Base-by-base conservation (phyloP, 2,888 invertebrate species). In the Ellobium chinense region DNA sequence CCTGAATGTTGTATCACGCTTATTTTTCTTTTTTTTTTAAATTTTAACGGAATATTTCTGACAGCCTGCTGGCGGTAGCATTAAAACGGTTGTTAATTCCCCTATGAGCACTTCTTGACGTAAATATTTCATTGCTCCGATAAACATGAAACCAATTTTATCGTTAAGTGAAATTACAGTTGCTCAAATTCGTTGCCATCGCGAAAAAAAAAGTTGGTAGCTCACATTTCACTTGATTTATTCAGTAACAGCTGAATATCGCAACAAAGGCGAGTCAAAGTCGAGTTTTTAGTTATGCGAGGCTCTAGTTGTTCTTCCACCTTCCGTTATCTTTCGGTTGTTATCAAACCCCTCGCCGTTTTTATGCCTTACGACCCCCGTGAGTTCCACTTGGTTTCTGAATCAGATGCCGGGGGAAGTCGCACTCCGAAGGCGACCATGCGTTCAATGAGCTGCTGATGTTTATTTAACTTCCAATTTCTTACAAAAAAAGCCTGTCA, bases 401-500 rank as follows among this genome's bases (percentile, higher is more conserved):
- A 72, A 37, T 72, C 46, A 72, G 60, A 72, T 5, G 37, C n/a
- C n/a, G 36, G 24, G 72, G 36, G 58, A 60, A 60, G 46, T 37
- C 12, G 72, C n/a, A 72, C 58, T 46, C 39, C 7, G 21, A 36
- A 12, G 56, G 21, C 65, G 62, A 29, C 29, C 65, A 66, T 63
- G 34, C 76, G 18, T 76, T 4, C 66, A 66, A 76, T 65, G 46
- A 39, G 54, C 46, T 46, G 65, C 39, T 76, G 36, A 56, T 76
- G 76, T 76, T 76, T 66, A 66, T 54, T 76, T 76, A 56, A 56
- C 65, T 76, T 66, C 56, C 27, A 76, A 76, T 76, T 65, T 76
- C 66, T 54, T 54, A 56, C 76, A 29, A 76, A 66, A 76, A 76
- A 76, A n/a, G n/a, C 5, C 62, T 56, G 56, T 66, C 76, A 76